Evolutionary conservation across 2,113 vertebrate genomes (phyloP).

Genomic region (Upupa epops): DNA sequence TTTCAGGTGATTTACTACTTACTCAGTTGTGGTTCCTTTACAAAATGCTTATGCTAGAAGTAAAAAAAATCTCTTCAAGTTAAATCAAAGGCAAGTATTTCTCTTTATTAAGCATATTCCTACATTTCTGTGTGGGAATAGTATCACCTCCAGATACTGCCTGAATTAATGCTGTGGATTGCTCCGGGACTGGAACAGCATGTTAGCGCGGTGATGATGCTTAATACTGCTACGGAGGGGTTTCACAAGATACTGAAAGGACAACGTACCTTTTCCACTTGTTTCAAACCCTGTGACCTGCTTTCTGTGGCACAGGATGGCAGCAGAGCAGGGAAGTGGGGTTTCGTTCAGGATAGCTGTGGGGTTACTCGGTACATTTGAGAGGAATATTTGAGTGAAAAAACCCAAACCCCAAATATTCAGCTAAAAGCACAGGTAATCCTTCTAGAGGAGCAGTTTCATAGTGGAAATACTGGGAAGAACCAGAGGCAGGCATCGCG

Average conservation of each 20-base stretch:
- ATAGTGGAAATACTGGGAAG: not conserved
- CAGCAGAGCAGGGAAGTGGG: not conserved
- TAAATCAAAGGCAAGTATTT: not conserved
- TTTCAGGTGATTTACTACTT: slow-evolving; percentile 1
- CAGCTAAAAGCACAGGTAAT: not conserved
- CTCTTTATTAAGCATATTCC: not conserved
- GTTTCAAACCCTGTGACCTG: not conserved
- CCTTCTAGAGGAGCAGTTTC: not conserved
- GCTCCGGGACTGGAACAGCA: not conserved
- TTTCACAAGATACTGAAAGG: not conserved
- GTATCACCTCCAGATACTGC: not conserved
- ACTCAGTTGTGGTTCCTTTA: not conserved
- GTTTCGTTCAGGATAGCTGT: not conserved
- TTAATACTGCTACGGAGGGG: not conserved
- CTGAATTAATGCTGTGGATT: not conserved
- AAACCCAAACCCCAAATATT: not conserved
- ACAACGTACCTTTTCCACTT: not conserved
- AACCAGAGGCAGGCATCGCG: not conserved
- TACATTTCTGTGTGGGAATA: not conserved
- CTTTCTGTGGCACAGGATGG: fast-evolving
- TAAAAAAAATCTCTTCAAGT: not conserved
- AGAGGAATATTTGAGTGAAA: no score
- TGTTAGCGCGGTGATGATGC: not conserved
- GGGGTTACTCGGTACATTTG: no score
- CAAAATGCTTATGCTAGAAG: not conserved